phyloP scores from a whole-genome alignment of 2,888 invertebrate genomes.

The Pachydiplax longipennis region DNA sequence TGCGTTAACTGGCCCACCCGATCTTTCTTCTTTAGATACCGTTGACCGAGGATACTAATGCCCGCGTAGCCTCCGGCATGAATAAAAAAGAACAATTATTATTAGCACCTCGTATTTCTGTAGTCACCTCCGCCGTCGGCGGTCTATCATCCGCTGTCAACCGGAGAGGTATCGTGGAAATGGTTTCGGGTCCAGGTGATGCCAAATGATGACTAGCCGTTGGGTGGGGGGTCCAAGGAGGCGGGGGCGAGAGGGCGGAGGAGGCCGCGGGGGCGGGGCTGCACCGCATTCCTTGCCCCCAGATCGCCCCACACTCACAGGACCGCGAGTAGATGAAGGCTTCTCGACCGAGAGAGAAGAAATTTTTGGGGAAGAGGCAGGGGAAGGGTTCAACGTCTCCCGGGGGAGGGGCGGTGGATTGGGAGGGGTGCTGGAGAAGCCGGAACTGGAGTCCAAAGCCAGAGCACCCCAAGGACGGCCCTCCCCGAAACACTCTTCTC shows the following conservation, averaged over 20 bases:
- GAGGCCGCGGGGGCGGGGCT: slow-evolving; percentile 36
- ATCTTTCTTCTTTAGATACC: no score
- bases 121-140: slow-evolving; percentile 9
- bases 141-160: slow-evolving; percentile 11
- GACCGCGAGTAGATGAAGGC: not conserved
- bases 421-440: not conserved
- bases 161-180: not conserved
- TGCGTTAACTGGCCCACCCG: no score
- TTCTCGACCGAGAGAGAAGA: not conserved
- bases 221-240: not conserved
- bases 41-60: not conserved
- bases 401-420: not conserved
- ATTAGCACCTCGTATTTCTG: slow-evolving; percentile 40
- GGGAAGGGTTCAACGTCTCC: not conserved
- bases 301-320: slow-evolving; percentile 24
- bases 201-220: slow-evolving; percentile 32
- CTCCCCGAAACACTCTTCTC: slow-evolving; percentile 10
- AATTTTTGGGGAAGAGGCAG: not conserved
- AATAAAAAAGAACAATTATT: slow-evolving; percentile 34
- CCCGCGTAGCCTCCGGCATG: not conserved
- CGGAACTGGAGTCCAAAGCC: slow-evolving; percentile 40
- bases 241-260: slow-evolving; percentile 1
- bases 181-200: slow-evolving; percentile 36
- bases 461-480: slow-evolving; percentile 12
- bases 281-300: slow-evolving; percentile 38